Percentiles rank a stretch among this genome's conserved stretches.
phyloP scores from a whole-genome alignment of 2,888 invertebrate species.

The Pediacus dermestoides region DNA sequence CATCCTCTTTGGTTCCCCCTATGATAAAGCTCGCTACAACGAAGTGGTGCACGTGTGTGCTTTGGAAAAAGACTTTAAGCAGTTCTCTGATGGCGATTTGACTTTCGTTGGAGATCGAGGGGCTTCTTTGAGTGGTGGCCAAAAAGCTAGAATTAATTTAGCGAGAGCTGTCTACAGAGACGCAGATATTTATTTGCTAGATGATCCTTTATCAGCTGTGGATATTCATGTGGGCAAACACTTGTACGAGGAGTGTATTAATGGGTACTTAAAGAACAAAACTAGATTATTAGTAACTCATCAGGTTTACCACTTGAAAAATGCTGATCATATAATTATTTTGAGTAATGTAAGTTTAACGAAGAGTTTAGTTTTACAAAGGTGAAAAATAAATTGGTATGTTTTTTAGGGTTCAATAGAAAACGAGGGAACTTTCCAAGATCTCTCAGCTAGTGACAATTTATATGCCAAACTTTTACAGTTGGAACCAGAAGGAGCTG shows the following conservation, averaged over 20 bases:
- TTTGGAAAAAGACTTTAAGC: slow-evolving; percentile 69
- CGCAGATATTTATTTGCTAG: slow-evolving; percentile 76
- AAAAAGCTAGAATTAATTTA: slow-evolving; percentile 71
- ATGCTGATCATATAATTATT: slow-evolving; percentile 64
- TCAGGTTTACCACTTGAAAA: slow-evolving; percentile 76
- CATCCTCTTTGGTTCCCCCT: slow-evolving; percentile 75
- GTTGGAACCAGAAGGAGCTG: slow-evolving; percentile 44
- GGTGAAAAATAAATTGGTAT: neutral
- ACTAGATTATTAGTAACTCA: slow-evolving; percentile 80
- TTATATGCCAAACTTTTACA: slow-evolving; percentile 53
- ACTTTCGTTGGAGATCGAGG: slow-evolving; percentile 80
- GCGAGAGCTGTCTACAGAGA: slow-evolving; percentile 66
- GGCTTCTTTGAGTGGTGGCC: slow-evolving; percentile 76
- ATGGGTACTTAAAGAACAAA: slow-evolving; percentile 61
- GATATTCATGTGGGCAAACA: slow-evolving; percentile 77
- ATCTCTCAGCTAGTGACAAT: slow-evolving; percentile 50
- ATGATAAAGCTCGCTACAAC: slow-evolving; percentile 58
- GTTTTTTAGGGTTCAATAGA: slow-evolving; percentile 49
- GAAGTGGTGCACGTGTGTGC: slow-evolving; percentile 64
- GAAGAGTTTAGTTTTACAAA: neutral
- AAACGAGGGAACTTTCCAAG: slow-evolving; percentile 50
- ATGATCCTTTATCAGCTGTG: slow-evolving; percentile 84
- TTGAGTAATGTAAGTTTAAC: slow-evolving; percentile 56
- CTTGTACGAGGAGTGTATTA: slow-evolving; percentile 75
- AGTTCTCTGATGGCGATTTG: slow-evolving; percentile 65